A percentile compares a stretch with the other conserved stretches of the same genome.
Evolutionary conservation across 2,797 vertebrate species (phyloP).

Genomic region (Hipposideros larvatus): DNA sequence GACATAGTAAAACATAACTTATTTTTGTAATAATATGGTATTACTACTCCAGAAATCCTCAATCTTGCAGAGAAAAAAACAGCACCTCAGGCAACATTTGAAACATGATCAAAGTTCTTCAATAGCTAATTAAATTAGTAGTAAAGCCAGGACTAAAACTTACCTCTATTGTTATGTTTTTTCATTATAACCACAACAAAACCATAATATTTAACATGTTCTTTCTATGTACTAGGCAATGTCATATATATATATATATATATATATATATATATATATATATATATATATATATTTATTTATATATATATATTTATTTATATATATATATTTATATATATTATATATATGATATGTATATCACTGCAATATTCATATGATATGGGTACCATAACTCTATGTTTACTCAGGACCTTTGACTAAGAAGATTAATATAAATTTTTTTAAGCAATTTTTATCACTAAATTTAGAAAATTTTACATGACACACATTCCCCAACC

Average conservation of each 20-base stretch:
- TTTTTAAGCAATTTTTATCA: not conserved
- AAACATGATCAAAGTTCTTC: slow-evolving; percentile 25
- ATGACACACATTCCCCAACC: not conserved
- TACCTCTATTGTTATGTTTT: not conserved
- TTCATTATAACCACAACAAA: not conserved
- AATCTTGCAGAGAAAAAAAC: not conserved
- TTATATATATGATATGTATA: not conserved
- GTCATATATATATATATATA: not conserved
- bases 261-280: not conserved
- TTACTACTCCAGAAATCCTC: not conserved
- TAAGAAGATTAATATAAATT: not conserved
- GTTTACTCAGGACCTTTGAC: not conserved
- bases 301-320: too few relatives aligned
- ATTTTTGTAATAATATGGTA: not conserved
- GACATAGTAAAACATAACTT: not conserved
- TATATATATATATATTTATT: not conserved
- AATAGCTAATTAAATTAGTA: not conserved
- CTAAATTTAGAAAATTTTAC: not conserved
- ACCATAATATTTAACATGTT: not conserved
- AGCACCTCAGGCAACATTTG: not conserved
- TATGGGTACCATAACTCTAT: not conserved
- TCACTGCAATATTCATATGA: not conserved
- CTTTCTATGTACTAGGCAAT: not conserved
- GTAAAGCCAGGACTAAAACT: not conserved
- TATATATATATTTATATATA: not conserved